Percentiles rank a stretch among this genome's conserved stretches.
Evolutionary conservation across 30 jellyfish, hydroid and myxozoan genomes (phyloP).

Genomic region (Sanderia malayensis): DNA sequence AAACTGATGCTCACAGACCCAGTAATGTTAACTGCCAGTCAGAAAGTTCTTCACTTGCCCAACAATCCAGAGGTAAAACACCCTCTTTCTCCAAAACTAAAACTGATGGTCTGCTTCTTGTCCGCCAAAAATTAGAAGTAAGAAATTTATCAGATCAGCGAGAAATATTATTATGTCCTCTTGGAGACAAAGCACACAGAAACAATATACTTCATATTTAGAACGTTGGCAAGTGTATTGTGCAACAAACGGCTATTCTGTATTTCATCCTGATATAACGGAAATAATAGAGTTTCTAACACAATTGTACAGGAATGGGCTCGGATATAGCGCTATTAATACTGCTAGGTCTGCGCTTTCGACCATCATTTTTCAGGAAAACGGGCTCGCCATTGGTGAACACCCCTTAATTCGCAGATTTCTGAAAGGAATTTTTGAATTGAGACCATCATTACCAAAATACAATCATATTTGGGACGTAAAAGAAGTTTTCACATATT

Average conservation of each 20-base stretch:
- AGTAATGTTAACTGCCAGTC: background rate
- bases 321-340: conserved; percentile 45
- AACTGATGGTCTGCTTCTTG: conserved; percentile 29
- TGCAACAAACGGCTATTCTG: background rate
- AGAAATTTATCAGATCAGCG: conserved; percentile 6
- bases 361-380: background rate
- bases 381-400: conserved; percentile 21
- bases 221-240: conserved; percentile 10
- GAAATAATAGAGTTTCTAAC: conserved; percentile 19
- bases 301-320: background rate
- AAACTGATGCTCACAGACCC: conserved; percentile 9
- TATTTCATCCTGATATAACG: background rate
- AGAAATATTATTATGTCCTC: conserved; percentile 15
- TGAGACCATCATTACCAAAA: conserved; percentile 53
- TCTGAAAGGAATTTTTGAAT: conserved; percentile 33
- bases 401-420: conserved; percentile 32
- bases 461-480: conserved; percentile 36
- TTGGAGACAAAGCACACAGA: conserved; percentile 45
- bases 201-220: conserved; percentile 16
- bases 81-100: conserved; percentile 15
- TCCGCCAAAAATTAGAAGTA: conserved; percentile 23
- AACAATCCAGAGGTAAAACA: conserved; percentile 13
- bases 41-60: conserved; percentile 27
- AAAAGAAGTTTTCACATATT: conserved; percentile 2
- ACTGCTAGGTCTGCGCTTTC: conserved; percentile 57